phyloP scores from a whole-genome alignment of 2,888 invertebrate genomes.

The Zygothrica quintamaculata region DNA sequence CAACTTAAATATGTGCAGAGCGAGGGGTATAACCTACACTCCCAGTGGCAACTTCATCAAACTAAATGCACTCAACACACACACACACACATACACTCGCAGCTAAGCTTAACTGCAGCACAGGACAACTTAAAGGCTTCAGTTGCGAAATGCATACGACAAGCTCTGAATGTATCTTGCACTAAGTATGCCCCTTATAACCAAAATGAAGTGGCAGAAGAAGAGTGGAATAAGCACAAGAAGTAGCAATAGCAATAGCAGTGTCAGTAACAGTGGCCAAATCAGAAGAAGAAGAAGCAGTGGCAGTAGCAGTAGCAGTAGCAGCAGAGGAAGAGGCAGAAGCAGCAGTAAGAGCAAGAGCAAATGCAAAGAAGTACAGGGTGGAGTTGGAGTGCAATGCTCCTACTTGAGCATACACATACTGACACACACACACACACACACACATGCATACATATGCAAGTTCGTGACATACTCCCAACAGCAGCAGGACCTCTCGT shows the following conservation, averaged over 20 bases:
- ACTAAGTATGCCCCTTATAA: constrained; percentile 26
- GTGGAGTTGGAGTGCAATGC: constrained; percentile 70
- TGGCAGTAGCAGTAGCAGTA: constrained; percentile 5
- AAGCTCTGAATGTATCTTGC: constrained; percentile 42
- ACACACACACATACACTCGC: no score
- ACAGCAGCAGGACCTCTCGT: constrained; percentile 45
- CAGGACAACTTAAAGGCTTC: constrained; percentile 73
- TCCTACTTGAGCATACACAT: constrained; percentile 74
- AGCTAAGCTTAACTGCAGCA: constrained; percentile 22
- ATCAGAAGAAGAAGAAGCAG: neutral
- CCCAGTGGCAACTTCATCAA: constrained; percentile 70
- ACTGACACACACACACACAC: no score
- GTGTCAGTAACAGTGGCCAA: neutral
- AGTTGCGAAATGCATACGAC: constrained; percentile 46
- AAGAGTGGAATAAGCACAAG: constrained; percentile 16
- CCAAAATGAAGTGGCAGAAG: constrained; percentile 22
- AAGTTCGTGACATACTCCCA: constrained; percentile 82
- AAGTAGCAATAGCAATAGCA: constrained; percentile 6
- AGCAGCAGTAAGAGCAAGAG: neutral
- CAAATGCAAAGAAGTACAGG: neutral
- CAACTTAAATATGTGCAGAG: no score
- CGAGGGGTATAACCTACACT: no score
- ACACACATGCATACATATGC: no score
- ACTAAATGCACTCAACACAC: constrained; percentile 67
- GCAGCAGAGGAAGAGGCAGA: constrained; percentile 3